phyloP scores from a whole-genome alignment of 2,113 vertebrate species.

The Saccopteryx bilineata region DNA sequence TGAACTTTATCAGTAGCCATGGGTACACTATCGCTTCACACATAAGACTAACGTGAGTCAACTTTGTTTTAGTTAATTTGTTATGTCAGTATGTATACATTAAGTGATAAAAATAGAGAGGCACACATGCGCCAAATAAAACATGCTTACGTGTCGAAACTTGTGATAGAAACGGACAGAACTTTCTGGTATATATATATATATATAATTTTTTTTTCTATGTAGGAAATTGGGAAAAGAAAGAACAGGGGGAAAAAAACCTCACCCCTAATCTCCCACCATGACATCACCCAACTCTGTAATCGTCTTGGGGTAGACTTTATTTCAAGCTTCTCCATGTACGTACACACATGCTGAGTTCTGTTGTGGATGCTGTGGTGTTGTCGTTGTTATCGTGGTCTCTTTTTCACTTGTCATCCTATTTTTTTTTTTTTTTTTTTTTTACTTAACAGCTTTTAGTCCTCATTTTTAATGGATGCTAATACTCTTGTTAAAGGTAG shows the following conservation, averaged over 20 bases:
- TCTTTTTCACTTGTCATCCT: not conserved
- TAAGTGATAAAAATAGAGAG: no score
- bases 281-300: not conserved
- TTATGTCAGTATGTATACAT: no score
- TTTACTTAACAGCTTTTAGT: constrained; percentile 20
- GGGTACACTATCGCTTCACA: no score
- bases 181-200: no score
- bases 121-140: no score
- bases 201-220: not conserved
- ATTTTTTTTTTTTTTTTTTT: not conserved
- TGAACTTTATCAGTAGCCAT: no score
- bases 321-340: not conserved
- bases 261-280: not conserved
- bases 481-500: not conserved
- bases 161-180: no score
- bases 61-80: no score
- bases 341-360: not conserved
- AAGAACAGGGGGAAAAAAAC: not conserved
- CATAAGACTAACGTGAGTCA: no score
- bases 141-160: no score
- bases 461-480: constrained; percentile 27
- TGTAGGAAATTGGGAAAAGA: constrained; percentile 51
- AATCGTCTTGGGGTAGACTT: not conserved
- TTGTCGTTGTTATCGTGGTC: not conserved
- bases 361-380: not conserved